Percentiles rank a stretch among this genome's conserved stretches.
phyloP scores from a whole-genome alignment of 2,113 vertebrate species.

The Hassar affinis region DNA sequence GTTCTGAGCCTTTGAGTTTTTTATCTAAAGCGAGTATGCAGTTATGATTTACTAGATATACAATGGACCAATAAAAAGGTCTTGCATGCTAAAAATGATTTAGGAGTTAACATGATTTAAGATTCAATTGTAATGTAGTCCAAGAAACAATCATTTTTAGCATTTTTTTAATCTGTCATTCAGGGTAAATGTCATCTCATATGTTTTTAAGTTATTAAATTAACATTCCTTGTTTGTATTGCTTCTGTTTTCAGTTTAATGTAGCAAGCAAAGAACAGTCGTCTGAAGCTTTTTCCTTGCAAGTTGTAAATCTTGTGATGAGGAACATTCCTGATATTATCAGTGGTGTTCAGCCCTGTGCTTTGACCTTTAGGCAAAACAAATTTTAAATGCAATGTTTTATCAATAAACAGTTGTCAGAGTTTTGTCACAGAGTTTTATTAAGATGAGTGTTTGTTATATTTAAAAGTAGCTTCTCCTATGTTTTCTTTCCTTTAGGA shows the following conservation, averaged over 20 bases:
- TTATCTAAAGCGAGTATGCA: not conserved
- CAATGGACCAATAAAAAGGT: not conserved
- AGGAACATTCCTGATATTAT: not conserved
- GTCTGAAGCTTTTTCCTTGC: not conserved
- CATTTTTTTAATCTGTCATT: not conserved
- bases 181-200: not conserved
- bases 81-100: too few species aligned
- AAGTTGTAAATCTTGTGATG: constrained; percentile 2
- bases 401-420: not conserved
- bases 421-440: not conserved
- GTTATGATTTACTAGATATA: not conserved
- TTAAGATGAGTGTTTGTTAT: not conserved
- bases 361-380: not conserved
- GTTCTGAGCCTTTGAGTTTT: not conserved
- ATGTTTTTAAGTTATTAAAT: not conserved
- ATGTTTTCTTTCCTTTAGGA: not conserved
- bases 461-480: not conserved
- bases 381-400: not conserved
- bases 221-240: not conserved
- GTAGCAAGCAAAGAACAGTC: not conserved
- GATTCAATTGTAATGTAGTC: not conserved
- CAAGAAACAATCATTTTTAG: not conserved
- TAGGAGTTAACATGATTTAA: not conserved
- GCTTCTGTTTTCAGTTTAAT: not conserved
- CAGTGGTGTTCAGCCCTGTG: not conserved